phyloP scores from a whole-genome alignment of 2,797 vertebrate genomes.

The Micrastur ruficollis region DNA sequence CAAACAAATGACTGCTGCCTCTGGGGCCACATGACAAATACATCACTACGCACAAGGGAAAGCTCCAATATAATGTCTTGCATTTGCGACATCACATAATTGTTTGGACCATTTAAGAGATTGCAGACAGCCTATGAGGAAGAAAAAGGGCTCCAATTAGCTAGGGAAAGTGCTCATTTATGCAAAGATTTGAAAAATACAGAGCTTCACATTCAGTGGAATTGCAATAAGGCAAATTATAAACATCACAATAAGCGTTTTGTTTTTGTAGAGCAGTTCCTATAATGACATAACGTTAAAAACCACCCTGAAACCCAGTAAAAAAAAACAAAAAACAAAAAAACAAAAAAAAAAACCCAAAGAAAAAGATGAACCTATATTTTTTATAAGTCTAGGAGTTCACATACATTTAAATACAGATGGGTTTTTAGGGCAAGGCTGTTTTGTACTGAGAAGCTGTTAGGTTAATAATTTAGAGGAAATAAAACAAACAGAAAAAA shows the following conservation, averaged over 20 bases:
- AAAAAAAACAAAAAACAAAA: too few species aligned
- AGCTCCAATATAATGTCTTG: slow-evolving; percentile 47
- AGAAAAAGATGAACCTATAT: neutral
- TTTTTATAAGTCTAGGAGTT: neutral
- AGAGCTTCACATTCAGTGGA: slow-evolving; percentile 35
- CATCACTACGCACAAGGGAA: slow-evolving; percentile 8
- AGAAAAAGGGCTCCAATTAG: slow-evolving; percentile 37
- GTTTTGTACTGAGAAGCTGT: neutral
- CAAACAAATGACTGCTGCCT: slow-evolving; percentile 38
- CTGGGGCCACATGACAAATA: neutral
- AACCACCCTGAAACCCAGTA: neutral
- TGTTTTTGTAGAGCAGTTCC: slow-evolving; percentile 1
- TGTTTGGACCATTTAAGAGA: slow-evolving; percentile 28
- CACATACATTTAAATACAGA: neutral
- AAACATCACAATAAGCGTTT: slow-evolving; percentile 39
- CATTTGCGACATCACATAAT: slow-evolving; percentile 10
- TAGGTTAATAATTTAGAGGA: neutral
- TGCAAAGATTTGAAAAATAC: slow-evolving; percentile 66
- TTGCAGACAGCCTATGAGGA: slow-evolving; percentile 7
- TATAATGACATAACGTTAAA: slow-evolving; percentile 15
- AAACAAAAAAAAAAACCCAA: neutral
- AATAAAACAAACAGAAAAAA: neutral
- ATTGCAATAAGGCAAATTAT: slow-evolving; percentile 31
- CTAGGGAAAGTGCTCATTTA: slow-evolving; percentile 46
- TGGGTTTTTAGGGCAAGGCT: neutral